These are phyloP conservation scores for Maniola jurtina DNA, from an alignment of 1,140 invertebrate species.

Conservation along the genomic window DNA sequence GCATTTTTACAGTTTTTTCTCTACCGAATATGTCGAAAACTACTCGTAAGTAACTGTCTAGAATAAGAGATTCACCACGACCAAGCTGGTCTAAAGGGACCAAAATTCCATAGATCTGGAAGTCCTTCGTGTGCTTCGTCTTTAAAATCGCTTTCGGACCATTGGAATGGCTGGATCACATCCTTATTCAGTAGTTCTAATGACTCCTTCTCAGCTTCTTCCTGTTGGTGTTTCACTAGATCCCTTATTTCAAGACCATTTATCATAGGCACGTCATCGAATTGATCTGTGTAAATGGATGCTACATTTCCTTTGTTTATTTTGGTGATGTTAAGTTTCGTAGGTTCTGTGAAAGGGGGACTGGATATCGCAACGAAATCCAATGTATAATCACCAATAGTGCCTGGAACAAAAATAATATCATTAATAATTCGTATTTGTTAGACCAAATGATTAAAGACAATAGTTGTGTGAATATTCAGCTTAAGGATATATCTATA, in stretches of 20 bases:
- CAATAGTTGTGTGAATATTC: too few relatives aligned
- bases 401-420: slow-evolving; percentile 42
- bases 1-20: too few relatives aligned
- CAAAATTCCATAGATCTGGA: slow-evolving; percentile 72
- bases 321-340: slow-evolving; percentile 38
- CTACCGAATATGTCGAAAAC: too few relatives aligned
- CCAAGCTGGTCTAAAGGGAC: slow-evolving; percentile 61
- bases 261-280: slow-evolving; percentile 59
- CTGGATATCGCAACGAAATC: slow-evolving; percentile 67
- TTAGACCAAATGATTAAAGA: too few relatives aligned
- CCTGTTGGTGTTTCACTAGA: slow-evolving; percentile 58
- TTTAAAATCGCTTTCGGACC: slow-evolving; percentile 67
- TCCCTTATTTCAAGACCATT: slow-evolving; percentile 59
- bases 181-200: slow-evolving; percentile 61
- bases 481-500: too few relatives aligned
- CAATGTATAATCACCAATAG: slow-evolving; percentile 33
- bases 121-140: slow-evolving; percentile 56
- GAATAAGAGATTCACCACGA: slow-evolving; percentile 65
- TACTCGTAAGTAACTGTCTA: neutral
- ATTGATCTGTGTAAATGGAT: slow-evolving; percentile 62
- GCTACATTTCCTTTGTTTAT: slow-evolving; percentile 68
- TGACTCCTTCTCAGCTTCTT: slow-evolving; percentile 61
- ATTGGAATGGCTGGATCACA: slow-evolving; percentile 67
- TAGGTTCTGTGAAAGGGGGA: slow-evolving; percentile 59
- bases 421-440: too few relatives aligned